Percentiles rank a stretch among this genome's conserved stretches.
These are phyloP conservation scores for Chloroclysta siterata DNA, from an alignment of 2,888 invertebrate species.

Conservation along the genomic window DNA sequence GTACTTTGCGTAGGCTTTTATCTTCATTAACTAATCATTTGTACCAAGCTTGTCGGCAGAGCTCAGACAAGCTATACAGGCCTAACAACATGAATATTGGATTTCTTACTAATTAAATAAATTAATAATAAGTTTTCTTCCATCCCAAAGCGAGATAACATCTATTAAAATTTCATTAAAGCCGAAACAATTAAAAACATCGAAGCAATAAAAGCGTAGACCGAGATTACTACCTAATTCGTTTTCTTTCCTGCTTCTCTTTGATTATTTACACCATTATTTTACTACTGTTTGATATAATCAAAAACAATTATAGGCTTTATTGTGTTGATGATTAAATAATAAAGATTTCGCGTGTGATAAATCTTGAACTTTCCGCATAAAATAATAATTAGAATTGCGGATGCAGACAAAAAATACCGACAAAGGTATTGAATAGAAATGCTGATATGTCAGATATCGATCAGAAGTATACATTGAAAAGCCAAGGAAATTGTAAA, in stretches of 20 bases:
- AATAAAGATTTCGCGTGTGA: constrained; percentile 26
- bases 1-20: not conserved
- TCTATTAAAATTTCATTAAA: constrained; percentile 19
- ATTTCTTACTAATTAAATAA: constrained; percentile 3
- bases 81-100: not conserved
- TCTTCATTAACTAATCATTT: not conserved
- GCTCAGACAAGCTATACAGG: no score
- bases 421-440: constrained; percentile 2
- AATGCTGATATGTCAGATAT: constrained; percentile 7
- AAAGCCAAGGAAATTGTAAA: not conserved
- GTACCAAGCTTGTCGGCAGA: no score
- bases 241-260: constrained; percentile 10
- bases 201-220: constrained; percentile 19
- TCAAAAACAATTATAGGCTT: constrained; percentile 3
- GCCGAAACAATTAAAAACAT: constrained; percentile 11
- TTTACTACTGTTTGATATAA: constrained; percentile 13
- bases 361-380: constrained; percentile 20
- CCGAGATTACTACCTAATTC: constrained; percentile 16
- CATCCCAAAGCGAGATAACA: constrained; percentile 1
- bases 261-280: constrained; percentile 6
- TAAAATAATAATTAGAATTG: constrained; percentile 12
- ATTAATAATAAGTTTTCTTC: not conserved
- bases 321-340: not conserved
- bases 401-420: constrained; percentile 14
- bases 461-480: constrained; percentile 9